A percentile compares a stretch with the other conserved stretches of the same genome.
Conservation (phyloP, 2,888 invertebrate species). For the Torymus texanus region DNA sequence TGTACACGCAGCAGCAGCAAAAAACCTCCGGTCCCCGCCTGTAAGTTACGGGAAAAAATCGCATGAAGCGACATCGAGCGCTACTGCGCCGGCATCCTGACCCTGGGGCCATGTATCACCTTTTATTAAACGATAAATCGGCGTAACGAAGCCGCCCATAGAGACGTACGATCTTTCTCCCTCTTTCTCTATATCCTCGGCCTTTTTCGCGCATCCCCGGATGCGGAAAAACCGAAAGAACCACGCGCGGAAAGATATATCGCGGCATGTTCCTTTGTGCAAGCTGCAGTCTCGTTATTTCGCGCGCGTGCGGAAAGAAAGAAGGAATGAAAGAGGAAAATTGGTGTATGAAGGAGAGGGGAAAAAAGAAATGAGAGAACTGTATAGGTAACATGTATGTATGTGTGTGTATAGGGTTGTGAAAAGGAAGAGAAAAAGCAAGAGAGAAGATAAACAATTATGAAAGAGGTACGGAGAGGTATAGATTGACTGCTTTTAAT, state of each 20-base stretch:
- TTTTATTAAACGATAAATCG: constrained; percentile 72
- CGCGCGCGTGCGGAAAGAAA: no score
- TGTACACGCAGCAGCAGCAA: no score
- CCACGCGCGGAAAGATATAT: no score
- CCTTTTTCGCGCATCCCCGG: not conserved
- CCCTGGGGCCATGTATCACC: constrained; percentile 64
- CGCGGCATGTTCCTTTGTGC: no score
- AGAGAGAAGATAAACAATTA: not conserved
- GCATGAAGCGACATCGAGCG: not conserved
- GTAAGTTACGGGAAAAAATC: no score
- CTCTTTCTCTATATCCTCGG: constrained; percentile 2
- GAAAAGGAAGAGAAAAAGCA: not conserved
- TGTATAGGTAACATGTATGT: no score
- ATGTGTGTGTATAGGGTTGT: no score
- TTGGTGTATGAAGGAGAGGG: no score
- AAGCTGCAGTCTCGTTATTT: no score
- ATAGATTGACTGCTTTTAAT: not conserved
- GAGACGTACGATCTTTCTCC: constrained; percentile 55
- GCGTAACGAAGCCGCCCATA: constrained; percentile 65
- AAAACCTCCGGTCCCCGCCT: no score
- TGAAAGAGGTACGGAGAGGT: not conserved
- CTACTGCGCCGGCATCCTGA: not conserved
- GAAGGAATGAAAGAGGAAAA: no score
- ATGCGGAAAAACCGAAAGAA: not conserved
- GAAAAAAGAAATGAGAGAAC: not conserved